Conservation (phyloP, 1,140 invertebrate genomes). For the Trissolcus basalis region DNA sequence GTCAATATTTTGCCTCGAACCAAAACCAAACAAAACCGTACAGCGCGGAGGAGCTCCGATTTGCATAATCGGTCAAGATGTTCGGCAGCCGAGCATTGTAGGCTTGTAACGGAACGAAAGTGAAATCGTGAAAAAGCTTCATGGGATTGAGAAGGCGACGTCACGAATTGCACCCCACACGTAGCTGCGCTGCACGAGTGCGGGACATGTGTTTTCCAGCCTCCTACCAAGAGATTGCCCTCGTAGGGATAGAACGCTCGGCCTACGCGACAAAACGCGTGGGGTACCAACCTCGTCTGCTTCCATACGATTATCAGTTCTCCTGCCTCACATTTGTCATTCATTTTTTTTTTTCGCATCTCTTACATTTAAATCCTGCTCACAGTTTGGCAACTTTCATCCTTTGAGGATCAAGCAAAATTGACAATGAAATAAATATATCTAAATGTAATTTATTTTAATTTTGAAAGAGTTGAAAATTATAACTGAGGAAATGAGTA, state of each 20-base stretch:
- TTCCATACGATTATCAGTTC: slow-evolving; percentile 22
- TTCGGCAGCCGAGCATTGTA: no score
- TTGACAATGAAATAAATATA: no score
- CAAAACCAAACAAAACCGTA: no score
- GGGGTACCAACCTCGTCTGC: slow-evolving; percentile 38
- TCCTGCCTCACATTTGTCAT: slow-evolving; percentile 30
- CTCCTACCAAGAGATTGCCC: slow-evolving; percentile 70
- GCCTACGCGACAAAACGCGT: slow-evolving; percentile 53
- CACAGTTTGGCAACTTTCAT: neutral
- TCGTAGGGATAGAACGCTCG: slow-evolving; percentile 60
- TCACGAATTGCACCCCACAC: slow-evolving; percentile 63
- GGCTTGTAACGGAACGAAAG: neutral
- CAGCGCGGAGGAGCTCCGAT: no score
- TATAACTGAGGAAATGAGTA: no score
- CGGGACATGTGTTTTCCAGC: slow-evolving; percentile 72
- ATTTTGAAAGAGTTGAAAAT: no score
- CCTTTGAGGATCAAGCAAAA: neutral
- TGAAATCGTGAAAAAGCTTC: slow-evolving; percentile 20
- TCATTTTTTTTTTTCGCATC: slow-evolving; percentile 12
- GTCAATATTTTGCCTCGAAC: no score
- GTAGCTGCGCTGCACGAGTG: slow-evolving; percentile 63
- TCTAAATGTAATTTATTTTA: no score
- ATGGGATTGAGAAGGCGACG: neutral
- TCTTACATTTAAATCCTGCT: slow-evolving; percentile 9
- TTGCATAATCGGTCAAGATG: no score